Conservation (phyloP, 1,140 invertebrate genomes). For the Globodera rostochiensis region DNA sequence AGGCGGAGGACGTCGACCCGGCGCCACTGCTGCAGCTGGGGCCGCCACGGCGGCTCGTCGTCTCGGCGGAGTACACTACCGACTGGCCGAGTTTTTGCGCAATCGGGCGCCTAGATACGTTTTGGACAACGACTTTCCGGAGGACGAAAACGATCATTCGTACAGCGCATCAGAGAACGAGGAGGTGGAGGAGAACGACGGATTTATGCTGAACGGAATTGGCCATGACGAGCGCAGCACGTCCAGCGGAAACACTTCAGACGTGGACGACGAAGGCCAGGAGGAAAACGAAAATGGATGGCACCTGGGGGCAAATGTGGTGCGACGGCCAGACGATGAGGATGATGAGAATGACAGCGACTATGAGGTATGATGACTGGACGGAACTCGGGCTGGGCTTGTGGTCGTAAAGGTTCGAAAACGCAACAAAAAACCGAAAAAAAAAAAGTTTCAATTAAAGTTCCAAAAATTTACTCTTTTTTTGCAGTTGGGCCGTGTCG, state of each 20-base stretch:
- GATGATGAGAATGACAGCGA: conserved; percentile 25
- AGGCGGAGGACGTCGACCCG: neutral
- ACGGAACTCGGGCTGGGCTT: too few species aligned
- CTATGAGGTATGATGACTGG: neutral
- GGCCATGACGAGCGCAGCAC: conserved; percentile 11
- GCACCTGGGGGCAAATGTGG: neutral
- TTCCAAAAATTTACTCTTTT: too few species aligned
- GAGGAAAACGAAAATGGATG: conserved; percentile 3
- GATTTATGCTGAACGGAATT: conserved; percentile 8
- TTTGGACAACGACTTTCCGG: conserved; percentile 7
- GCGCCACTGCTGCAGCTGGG: neutral
- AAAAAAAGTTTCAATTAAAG: too few species aligned
- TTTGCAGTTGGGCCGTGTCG: conserved; percentile 20
- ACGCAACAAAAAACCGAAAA: too few species aligned
- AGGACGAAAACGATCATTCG: conserved; percentile 6
- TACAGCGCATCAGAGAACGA: conserved; percentile 4
- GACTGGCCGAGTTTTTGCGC: neutral
- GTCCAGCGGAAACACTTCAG: conserved; percentile 4
- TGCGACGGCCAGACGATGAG: neutral
- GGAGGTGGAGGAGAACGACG: conserved; percentile 4
- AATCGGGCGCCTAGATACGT: neutral
- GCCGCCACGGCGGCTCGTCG: neutral
- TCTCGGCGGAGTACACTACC: neutral
- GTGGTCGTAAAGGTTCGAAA: too few species aligned
- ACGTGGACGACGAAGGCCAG: neutral